Percentiles rank a stretch among this genome's conserved stretches.
Conservation (phyloP, 2,797 vertebrate genomes). For the Sebastes diaconus region DNA sequence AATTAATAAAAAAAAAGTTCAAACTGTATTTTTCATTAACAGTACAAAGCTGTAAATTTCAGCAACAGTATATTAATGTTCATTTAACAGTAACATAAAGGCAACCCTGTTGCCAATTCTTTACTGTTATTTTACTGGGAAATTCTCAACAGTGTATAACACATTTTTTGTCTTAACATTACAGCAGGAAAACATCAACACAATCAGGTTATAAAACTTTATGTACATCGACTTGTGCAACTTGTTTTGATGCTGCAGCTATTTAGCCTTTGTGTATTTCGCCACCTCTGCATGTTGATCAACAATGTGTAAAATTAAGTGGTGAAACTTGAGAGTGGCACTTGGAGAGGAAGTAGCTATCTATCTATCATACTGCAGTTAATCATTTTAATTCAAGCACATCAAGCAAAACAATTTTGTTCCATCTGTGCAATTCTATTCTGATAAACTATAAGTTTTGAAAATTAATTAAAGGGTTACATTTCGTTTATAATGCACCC, state of each 20-base stretch:
- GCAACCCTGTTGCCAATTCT: no score
- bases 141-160: no score
- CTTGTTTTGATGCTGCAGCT: neutral
- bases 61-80: no score
- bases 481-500: neutral
- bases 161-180: neutral
- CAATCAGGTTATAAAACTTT: neutral
- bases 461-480: neutral
- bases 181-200: neutral
- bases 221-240: neutral
- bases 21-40: no score
- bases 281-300: neutral
- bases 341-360: conserved; percentile 85
- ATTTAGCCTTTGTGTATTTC: neutral
- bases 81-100: no score
- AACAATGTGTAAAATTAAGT: neutral
- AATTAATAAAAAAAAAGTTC: no score
- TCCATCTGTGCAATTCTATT: neutral
- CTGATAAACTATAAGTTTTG: neutral
- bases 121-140: no score
- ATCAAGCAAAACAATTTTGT: neutral
- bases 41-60: no score
- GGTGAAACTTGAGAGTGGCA: conserved; percentile 52
- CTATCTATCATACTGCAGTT: no score
- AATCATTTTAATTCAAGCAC: neutral